Evolutionary conservation across 2,888 invertebrate genomes (phyloP).

Genomic region (Criorhina ranunculi): DNA sequence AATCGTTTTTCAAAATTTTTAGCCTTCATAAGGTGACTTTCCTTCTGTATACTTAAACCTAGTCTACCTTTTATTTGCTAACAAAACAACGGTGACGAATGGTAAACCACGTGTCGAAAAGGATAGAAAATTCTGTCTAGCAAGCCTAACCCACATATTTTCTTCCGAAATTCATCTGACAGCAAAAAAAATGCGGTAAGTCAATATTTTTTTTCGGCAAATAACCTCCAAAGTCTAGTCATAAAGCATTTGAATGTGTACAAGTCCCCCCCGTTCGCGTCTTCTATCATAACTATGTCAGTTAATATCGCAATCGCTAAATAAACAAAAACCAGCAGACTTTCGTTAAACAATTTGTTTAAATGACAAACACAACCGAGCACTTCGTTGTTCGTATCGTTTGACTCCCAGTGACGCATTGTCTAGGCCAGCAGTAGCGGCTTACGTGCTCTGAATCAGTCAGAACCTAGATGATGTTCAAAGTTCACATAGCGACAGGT

Average conservation of each 20-base stretch:
- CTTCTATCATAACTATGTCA: slow-evolving; percentile 35
- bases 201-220: slow-evolving; percentile 22
- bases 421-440: slow-evolving; percentile 23
- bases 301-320: slow-evolving; percentile 51
- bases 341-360: slow-evolving; percentile 50
- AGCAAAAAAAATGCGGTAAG: not conserved
- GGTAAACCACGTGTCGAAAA: no score
- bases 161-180: not conserved
- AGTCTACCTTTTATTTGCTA: no score
- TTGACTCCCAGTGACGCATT: slow-evolving; percentile 37
- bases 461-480: slow-evolving; percentile 17
- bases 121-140: no score
- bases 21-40: no score
- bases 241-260: not conserved
- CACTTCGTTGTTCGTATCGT: not conserved
- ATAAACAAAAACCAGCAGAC: slow-evolving; percentile 51
- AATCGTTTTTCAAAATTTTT: no score
- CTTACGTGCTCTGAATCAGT: slow-evolving; percentile 15
- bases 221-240: slow-evolving; percentile 14
- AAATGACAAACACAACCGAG: slow-evolving; percentile 30
- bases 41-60: no score
- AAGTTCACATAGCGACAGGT: not conserved
- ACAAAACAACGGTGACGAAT: no score
- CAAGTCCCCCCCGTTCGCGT: not conserved
- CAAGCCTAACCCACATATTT: no score